Base-by-base conservation (phyloP, 1,140 invertebrate genomes). In the Penaeus indicus region DNA sequence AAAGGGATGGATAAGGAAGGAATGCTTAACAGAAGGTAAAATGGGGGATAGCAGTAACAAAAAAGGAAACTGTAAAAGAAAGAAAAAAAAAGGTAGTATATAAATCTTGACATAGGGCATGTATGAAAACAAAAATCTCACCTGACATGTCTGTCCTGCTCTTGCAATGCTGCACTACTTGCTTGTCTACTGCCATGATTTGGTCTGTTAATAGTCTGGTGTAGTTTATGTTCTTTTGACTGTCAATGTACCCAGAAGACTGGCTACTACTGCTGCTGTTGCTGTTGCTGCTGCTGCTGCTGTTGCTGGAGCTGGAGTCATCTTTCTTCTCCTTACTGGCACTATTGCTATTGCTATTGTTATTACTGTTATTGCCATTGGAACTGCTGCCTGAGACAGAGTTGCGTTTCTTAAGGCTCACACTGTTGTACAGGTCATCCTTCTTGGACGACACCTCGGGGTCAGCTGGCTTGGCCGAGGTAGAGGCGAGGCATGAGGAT, bases 81-180 rank as follows among this genome's bases (percentile, higher is more conserved):
- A 80, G 32, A 25, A 25, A 27, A 18, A 8, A 42, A 18, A 63
- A 47, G 25, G 60, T 7, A 32, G 75, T n/a, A 47, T 38, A 60
- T 62, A 2, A 8, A n/a, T 13, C 19, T 42, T 63, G 22, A 18
- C 42, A 42, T 61, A 19, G 61, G 54, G 38, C 27, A 13, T 42
- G 62, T 32, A 1, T 42, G 18, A n/a, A 47, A 25, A 22, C 21
- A 25, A 10, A 84, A 47, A 47, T 47, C 86, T 88, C 54, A 91
- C 90, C 90, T 60, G 90, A 91, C 72, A 91, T 84, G 77, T 91
- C 90, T 5, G 85, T 90, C 32, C 84, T 82, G 32, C 47, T 85
- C 63, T 91, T 91, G 85, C 90, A 91, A 10, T 86, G 63, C 18
- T 87, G 63, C 42, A 91, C 90, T n/a, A 91, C 88, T 80, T 91